phyloP scores from a whole-genome alignment of 2,113 vertebrate genomes.

The Hemichromis elongatus region DNA sequence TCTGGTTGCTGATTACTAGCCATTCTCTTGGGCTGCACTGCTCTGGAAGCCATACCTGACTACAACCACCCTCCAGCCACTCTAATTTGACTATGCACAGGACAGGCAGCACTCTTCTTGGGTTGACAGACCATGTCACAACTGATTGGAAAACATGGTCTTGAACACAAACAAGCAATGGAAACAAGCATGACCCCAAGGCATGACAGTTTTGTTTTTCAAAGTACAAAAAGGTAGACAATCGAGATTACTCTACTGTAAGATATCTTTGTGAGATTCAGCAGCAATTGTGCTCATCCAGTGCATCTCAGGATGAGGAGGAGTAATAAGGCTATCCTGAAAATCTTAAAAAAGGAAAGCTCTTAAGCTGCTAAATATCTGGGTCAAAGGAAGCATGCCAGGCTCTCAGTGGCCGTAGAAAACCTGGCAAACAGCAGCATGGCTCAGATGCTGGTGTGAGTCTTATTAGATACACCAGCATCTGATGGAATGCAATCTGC shows the following conservation, averaged over 20 bases:
- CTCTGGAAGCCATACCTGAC: constrained; percentile 60
- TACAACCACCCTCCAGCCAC: constrained; percentile 45
- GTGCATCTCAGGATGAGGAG: background rate
- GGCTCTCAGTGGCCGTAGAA: constrained; percentile 40
- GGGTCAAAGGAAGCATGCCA: constrained; percentile 55
- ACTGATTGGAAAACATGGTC: constrained; percentile 39
- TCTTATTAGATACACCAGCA: constrained; percentile 48
- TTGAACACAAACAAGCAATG: constrained; percentile 8
- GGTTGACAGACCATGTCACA: constrained; percentile 19
- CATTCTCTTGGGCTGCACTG: constrained; percentile 2
- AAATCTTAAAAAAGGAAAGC: constrained; percentile 35
- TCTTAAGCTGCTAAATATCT: constrained; percentile 59
- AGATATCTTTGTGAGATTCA: constrained; percentile 5
- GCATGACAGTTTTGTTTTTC: background rate
- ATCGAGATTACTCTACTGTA: constrained; percentile 11
- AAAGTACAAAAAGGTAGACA: constrained; percentile 8
- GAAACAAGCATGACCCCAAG: background rate
- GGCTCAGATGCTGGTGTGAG: constrained; percentile 35
- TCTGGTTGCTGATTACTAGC: constrained; percentile 47
- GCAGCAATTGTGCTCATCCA: background rate
- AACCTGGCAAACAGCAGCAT: constrained; percentile 41
- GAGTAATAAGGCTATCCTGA: constrained; percentile 17
- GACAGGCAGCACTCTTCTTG: constrained; percentile 6
- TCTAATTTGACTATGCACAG: constrained; percentile 50
- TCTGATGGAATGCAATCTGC: constrained; percentile 62